Conservation (phyloP, 30 jellyfish, hydroid and myxozoan genomes). For the Catostylus mosaicus region DNA sequence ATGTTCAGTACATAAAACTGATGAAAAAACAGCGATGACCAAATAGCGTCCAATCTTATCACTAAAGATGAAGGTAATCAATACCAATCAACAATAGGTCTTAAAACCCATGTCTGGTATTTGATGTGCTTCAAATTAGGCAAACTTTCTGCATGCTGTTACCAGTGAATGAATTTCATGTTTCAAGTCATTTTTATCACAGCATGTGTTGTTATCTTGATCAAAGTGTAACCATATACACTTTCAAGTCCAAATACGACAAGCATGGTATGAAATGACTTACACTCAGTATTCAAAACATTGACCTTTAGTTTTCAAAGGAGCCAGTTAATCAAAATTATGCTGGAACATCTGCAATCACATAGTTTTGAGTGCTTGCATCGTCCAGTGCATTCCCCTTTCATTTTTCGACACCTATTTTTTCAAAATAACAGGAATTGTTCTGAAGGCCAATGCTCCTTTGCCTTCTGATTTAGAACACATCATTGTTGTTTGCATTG, state of each 20-base stretch:
- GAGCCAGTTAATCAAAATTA: slow-evolving; percentile 32
- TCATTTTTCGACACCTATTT: slow-evolving; percentile 6
- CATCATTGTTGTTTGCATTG: slow-evolving; percentile 27
- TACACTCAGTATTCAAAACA: slow-evolving; percentile 11
- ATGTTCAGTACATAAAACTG: no score
- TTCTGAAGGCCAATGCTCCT: slow-evolving; percentile 53
- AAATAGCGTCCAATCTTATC: no score
- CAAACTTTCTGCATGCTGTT: slow-evolving; percentile 7
- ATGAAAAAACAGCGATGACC: no score
- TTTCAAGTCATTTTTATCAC: slow-evolving; percentile 64
- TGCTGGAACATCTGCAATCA: slow-evolving; percentile 57
- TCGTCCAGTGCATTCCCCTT: slow-evolving; percentile 3
- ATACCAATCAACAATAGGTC: slow-evolving; percentile 41
- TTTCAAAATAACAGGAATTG: slow-evolving; percentile 53
- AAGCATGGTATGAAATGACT: slow-evolving; percentile 25
- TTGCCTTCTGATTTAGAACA: slow-evolving; percentile 5
- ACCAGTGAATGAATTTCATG: slow-evolving; percentile 33
- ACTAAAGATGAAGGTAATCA: slow-evolving; percentile 6
- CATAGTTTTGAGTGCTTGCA: slow-evolving; percentile 37
- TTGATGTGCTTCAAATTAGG: slow-evolving; percentile 32
- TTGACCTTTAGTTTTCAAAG: background rate
- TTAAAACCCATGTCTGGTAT: slow-evolving; percentile 7
- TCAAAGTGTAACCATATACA: slow-evolving; percentile 22
- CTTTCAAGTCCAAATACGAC: slow-evolving; percentile 47
- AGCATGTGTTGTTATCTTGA: slow-evolving; percentile 15